Evolutionary conservation across 2,888 invertebrate genomes (phyloP).

Genomic region (Epirrhoe alternata): DNA sequence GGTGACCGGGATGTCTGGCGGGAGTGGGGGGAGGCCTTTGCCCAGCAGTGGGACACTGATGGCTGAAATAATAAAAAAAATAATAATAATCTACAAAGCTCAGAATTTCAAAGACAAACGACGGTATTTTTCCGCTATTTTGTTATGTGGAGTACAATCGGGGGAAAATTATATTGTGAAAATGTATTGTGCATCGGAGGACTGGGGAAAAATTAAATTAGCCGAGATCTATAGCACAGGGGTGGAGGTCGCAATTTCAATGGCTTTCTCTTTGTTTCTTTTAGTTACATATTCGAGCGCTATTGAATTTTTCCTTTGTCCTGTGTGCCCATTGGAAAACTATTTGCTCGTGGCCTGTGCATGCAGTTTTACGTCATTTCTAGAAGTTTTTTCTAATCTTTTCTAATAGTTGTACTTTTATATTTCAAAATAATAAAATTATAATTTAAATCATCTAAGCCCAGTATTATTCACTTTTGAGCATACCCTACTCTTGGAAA

Average conservation of each 20-base stretch:
- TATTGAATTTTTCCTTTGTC: constrained; percentile 33
- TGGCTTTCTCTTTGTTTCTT: constrained; percentile 37
- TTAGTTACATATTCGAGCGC: constrained; percentile 32
- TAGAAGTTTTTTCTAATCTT: neutral
- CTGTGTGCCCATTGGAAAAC: constrained; percentile 29
- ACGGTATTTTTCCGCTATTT: constrained; percentile 39
- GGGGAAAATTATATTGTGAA: constrained; percentile 47
- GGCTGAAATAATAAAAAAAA: too few relatives aligned
- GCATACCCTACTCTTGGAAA: too few relatives aligned
- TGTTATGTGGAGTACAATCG: constrained; percentile 36
- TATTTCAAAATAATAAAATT: neutral
- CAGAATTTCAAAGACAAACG: constrained; percentile 32
- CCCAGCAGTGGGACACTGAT: too few relatives aligned
- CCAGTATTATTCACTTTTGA: too few relatives aligned
- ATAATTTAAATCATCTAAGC: too few relatives aligned
- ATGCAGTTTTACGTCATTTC: neutral
- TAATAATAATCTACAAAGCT: too few relatives aligned
- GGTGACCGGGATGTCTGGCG: too few relatives aligned
- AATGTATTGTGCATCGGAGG: constrained; percentile 49
- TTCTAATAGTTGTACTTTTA: neutral
- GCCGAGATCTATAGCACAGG: constrained; percentile 41
- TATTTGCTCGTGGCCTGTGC: constrained; percentile 11
- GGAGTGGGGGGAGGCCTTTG: too few relatives aligned
- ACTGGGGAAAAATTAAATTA: constrained; percentile 54
- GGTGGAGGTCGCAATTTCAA: constrained; percentile 40